Evolutionary conservation across 2,113 vertebrate species (phyloP), one percentile per base, ranked within the genome.

Genomic region (Carlito syrichta): DNA sequence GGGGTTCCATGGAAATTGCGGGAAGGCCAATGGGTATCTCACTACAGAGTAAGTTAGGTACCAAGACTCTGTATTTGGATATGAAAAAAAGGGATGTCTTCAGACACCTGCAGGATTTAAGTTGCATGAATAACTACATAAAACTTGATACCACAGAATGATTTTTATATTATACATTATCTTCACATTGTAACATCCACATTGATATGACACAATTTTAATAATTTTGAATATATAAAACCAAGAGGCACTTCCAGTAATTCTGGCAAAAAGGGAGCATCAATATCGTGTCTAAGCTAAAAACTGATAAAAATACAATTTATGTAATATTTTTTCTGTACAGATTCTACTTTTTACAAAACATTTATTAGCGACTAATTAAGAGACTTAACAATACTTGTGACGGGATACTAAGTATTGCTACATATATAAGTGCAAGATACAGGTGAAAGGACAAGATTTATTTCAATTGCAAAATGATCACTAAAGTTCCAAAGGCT

Each of bases 201-300:
- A 99, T 98, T 98, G 98, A 98, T 99, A 98, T 99, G 99, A 99
- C 99, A 99, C 97, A 98, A 97, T 98, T 99, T 98, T 99, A 99
- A 99, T 99, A 98, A 98, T 99, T 98, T 97, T 99, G 99, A 98
- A 91, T 99, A 99, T 99, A 99, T 99, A 99, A 98, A 99, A 99
- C 98, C 98, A 98, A 99, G 99, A 99, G 99, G 99, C 99, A 99
- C 99, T 99, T 99, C 99, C 99, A 99, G 98, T 99, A 99, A 99
- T 98, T 99, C 99, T 99, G 99, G 99, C 98, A 98, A 99, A 98
- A 99, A 98, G 98, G 98, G 98, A 99, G 98, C 98, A 99, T 99
- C 99, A 99, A 99, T 99, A 99, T 99, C 98, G 98, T 99, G 98
- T 99, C 99, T 99, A 99, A 98, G 99, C 99, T 99, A 99, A 99